Base-by-base conservation (phyloP, 2,888 invertebrate genomes). In the Dyspetes luteomarginatus region DNA sequence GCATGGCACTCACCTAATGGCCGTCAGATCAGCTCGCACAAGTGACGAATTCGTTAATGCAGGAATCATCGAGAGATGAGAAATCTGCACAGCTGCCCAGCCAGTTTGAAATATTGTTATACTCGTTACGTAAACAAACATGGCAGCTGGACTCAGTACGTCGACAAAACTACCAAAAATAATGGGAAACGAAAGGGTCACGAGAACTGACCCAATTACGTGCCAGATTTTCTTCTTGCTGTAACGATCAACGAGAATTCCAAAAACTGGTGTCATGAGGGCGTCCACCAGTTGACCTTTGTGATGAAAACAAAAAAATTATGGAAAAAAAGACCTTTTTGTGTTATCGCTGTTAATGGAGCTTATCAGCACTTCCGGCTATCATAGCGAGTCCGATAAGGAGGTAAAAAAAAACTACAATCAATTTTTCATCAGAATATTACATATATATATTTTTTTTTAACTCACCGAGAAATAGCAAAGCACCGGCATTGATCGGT, bases 21-120 rank as follows among this genome's bases (percentile, higher is more conserved):
- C 96, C 55, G 97, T 97, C 81, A 97, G 93, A 86, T 97, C 96
- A 0, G 96, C 94, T 74, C 97, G 94, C 81, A 95, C 94, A 84
- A 94, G 93, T 58, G 95, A 93, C 83, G 94, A 94, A 56, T 94
- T 94, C 0, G 97, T 95, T 74, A 97, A 94, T 67, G 95, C 95
- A 0, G 98, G 97, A 86, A 98, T 98, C 92, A 98, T 95, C 0
- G 98, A 95, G 72, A 98, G 93, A 92, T 98, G 98, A 0, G 98
- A 96, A 86, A 98, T 98, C 93, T 98, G 98, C 0, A 97, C 97
- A 4, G 97, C 93, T 0, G 98, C 98, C 98, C 98, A 98, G 9
- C 98, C 98, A 84, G 97, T 96, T 93, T 98, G 98, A 92, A 98
- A 97, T 84, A 97, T 92, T 7, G 94, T 92, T 83, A 97, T 96